A percentile compares a stretch with the other conserved stretches of the same genome.
phyloP scores from a whole-genome alignment of 2,113 vertebrate genomes.

The Mesocricetus auratus region DNA sequence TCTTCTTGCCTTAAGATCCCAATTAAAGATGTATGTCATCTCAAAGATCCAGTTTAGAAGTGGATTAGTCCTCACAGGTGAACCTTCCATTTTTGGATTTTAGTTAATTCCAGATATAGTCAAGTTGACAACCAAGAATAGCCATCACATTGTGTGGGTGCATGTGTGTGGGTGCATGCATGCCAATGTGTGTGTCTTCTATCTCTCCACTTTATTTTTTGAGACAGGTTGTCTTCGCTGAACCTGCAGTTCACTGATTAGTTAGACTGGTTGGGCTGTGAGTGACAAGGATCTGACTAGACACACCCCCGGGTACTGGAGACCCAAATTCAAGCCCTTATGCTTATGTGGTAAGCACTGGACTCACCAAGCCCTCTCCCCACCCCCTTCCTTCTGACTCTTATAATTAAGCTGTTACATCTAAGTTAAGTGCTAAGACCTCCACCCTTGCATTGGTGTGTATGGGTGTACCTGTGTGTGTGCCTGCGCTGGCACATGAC shows the following conservation, averaged over 20 bases:
- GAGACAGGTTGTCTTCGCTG: neutral
- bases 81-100: neutral
- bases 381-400: neutral
- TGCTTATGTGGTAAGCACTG: neutral
- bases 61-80: neutral
- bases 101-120: neutral
- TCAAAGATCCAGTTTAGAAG: neutral
- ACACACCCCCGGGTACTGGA: neutral
- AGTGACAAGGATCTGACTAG: neutral
- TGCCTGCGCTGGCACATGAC: neutral
- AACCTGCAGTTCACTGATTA: neutral
- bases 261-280: neutral
- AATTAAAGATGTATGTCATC: neutral
- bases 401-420: neutral
- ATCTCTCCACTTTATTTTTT: neutral
- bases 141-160: neutral
- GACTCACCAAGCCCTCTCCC: neutral
- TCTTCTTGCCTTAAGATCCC: neutral
- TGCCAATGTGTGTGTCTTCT: neutral
- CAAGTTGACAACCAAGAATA: neutral
- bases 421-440: constrained; percentile 16
- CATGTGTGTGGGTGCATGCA: neutral
- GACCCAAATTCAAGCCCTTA: neutral
- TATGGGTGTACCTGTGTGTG: too few relatives aligned
- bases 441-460: rapidly evolving